Conservation (phyloP, 2,888 invertebrate species). For the Drosophila sordidapex region DNA sequence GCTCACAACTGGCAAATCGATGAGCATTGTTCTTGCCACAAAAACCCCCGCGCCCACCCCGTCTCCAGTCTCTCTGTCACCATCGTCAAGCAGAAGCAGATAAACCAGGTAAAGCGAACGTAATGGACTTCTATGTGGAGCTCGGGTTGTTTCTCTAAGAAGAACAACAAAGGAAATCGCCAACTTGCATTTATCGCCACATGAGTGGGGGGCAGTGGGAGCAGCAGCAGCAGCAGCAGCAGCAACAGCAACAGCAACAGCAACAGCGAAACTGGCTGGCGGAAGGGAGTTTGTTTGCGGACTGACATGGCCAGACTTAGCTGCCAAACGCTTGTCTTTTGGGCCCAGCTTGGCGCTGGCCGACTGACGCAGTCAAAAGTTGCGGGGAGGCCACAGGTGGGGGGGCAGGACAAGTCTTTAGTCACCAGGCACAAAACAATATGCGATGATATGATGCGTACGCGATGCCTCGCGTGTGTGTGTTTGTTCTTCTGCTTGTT, state of each 20-base stretch:
- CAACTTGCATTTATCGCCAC: slow-evolving; percentile 74
- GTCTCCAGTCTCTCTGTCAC: neutral
- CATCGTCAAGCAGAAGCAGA: slow-evolving; percentile 13
- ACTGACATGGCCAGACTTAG: slow-evolving; percentile 54
- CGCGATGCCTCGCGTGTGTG: slow-evolving; percentile 29
- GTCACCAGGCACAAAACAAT: slow-evolving; percentile 44
- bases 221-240: neutral
- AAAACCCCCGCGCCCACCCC: neutral
- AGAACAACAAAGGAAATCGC: slow-evolving; percentile 74
- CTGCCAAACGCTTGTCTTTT: slow-evolving; percentile 70
- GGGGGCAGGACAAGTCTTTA: neutral
- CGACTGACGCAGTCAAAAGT: slow-evolving; percentile 17
- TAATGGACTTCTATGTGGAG: slow-evolving; percentile 53
- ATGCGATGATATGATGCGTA: slow-evolving; percentile 76
- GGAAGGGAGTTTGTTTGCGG: neutral
- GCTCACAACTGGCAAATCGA: slow-evolving; percentile 49
- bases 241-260: neutral
- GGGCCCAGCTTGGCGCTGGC: slow-evolving; percentile 61
- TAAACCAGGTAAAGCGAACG: slow-evolving; percentile 48
- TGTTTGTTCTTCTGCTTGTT: slow-evolving; percentile 51
- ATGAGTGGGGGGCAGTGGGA: slow-evolving; percentile 1
- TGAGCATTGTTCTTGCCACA: slow-evolving; percentile 41
- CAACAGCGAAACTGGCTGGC: neutral
- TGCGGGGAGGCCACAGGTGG: neutral
- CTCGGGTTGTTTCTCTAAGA: slow-evolving; percentile 34